phyloP scores from a whole-genome alignment of 2,888 invertebrate genomes.

The Pterostichus madidus region DNA sequence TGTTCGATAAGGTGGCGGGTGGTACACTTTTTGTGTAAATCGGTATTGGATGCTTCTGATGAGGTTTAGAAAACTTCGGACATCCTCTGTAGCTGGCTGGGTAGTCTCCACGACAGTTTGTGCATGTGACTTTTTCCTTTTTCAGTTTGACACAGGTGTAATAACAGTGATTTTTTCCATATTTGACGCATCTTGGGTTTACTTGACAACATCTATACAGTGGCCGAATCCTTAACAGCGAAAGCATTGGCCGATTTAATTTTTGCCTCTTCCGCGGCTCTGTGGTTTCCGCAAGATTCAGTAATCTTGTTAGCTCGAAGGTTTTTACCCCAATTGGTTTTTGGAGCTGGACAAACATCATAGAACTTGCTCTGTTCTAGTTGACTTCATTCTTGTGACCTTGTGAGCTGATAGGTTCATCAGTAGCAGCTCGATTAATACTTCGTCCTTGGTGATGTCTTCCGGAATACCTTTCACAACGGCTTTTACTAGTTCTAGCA shows the following conservation, averaged over 20 bases:
- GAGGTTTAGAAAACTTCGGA: neutral
- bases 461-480: too few species aligned
- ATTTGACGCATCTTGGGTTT: constrained; percentile 12
- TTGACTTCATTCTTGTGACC: too few species aligned
- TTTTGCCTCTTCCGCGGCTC: too few species aligned
- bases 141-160: constrained; percentile 14
- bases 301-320: neutral
- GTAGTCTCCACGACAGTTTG: constrained; percentile 27
- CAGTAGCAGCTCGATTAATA: too few species aligned
- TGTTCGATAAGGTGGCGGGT: too few species aligned
- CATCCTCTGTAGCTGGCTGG: constrained; percentile 33
- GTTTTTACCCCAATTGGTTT: neutral
- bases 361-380: neutral
- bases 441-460: too few species aligned
- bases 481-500: too few species aligned
- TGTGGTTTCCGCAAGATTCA: constrained; percentile 8
- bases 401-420: too few species aligned
- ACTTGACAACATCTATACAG: constrained; percentile 9
- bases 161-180: neutral
- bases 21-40: too few species aligned
- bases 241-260: constrained; percentile 26
- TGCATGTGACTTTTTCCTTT: neutral
- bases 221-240: constrained; percentile 36
- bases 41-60: too few species aligned
- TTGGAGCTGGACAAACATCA: constrained; percentile 6